Conservation (phyloP, 35 echinoderm and acorn worm species). For the Lytechinus pictus region DNA sequence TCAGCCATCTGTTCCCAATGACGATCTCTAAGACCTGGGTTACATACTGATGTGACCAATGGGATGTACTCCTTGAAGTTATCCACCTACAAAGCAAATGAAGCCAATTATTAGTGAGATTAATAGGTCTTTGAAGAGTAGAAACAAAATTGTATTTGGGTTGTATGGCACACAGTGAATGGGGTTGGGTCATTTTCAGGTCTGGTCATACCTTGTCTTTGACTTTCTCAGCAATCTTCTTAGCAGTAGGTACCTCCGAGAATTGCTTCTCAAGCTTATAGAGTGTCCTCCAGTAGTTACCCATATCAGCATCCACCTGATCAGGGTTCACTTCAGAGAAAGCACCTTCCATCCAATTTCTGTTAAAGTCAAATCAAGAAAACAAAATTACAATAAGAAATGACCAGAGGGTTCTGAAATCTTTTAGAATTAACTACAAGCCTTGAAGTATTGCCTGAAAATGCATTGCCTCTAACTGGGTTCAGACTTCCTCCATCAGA, state of each 20-base stretch:
- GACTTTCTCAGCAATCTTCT: constrained; percentile 91
- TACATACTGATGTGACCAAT: constrained; percentile 74
- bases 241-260: constrained; percentile 66
- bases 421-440: too few relatives aligned
- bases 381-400: too few relatives aligned
- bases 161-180: too few relatives aligned
- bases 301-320: constrained; percentile 74
- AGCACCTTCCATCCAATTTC: constrained; percentile 89
- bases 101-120: not conserved
- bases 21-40: constrained; percentile 87
- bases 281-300: constrained; percentile 93
- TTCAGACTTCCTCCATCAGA: too few relatives aligned
- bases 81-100: constrained; percentile 57
- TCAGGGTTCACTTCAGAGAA: constrained; percentile 91
- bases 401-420: too few relatives aligned
- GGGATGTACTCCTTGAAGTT: constrained; percentile 91
- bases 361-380: not conserved
- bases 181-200: too few relatives aligned
- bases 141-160: too few relatives aligned
- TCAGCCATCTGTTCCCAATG: constrained; percentile 95
- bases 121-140: not conserved
- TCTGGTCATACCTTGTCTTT: constrained; percentile 73
- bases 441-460: too few relatives aligned
- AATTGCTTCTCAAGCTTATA: constrained; percentile 93
- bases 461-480: too few relatives aligned